Percentiles rank a stretch among this genome's conserved stretches.
phyloP scores from a whole-genome alignment of 2,113 vertebrate species.

The Etheostoma cragini region DNA sequence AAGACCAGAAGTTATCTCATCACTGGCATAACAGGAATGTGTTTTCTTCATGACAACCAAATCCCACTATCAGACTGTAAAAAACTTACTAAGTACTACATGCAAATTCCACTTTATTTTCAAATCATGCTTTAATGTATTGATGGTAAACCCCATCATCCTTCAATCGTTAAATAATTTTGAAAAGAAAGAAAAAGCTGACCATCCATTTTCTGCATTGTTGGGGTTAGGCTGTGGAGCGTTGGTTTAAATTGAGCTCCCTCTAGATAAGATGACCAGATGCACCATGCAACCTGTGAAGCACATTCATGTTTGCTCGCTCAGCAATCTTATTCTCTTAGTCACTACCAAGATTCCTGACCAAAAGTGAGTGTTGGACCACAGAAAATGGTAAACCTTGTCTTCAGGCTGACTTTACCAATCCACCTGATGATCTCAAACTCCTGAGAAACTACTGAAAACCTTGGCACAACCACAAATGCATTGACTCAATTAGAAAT shows the following conservation, averaged over 20 bases:
- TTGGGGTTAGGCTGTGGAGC: neutral
- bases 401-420: neutral
- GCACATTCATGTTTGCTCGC: neutral
- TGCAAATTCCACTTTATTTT: neutral
- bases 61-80: neutral
- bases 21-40: neutral
- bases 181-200: too few relatives aligned
- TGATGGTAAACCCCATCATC: neutral
- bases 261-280: neutral
- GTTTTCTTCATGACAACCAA: neutral
- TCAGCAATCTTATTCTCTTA: neutral
- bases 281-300: neutral
- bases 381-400: neutral
- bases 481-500: neutral
- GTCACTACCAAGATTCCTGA: too few relatives aligned
- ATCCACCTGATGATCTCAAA: neutral
- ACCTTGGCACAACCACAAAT: neutral
- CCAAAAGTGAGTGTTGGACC: neutral
- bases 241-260: neutral
- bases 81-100: too few relatives aligned
- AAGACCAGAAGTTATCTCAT: neutral
- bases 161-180: neutral
- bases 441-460: neutral
- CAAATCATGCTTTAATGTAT: neutral
- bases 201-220: too few relatives aligned